Conservation (phyloP, 2,888 invertebrate species). For the Byasa hedistus region DNA sequence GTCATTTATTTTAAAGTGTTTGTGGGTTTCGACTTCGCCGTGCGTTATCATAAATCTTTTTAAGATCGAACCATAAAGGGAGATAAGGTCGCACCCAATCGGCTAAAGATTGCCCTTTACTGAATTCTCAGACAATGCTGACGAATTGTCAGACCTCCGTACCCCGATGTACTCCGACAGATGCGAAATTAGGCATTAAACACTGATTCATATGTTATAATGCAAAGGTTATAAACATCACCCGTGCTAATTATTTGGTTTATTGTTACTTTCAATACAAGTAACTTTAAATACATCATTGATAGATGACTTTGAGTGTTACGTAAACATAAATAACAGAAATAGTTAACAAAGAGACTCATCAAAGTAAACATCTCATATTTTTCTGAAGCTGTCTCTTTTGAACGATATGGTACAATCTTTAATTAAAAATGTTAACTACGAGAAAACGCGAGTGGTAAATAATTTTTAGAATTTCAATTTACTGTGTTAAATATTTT, state of each 20-base stretch:
- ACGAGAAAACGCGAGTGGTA: too few species aligned
- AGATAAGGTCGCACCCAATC: constrained; percentile 78
- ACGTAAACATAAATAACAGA: too few species aligned
- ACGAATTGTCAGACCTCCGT: constrained; percentile 64
- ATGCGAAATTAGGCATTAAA: constrained; percentile 22
- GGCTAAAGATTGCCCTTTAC: constrained; percentile 72
- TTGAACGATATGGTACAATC: too few species aligned
- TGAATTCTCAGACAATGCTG: constrained; percentile 65
- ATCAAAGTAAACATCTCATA: too few species aligned
- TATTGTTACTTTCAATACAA: too few species aligned
- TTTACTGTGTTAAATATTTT: too few species aligned
- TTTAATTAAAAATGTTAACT: too few species aligned
- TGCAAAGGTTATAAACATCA: not conserved
- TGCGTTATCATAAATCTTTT: constrained; percentile 80
- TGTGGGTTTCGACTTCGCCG: constrained; percentile 67
- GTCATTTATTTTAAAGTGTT: constrained; percentile 79
- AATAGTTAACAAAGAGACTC: too few species aligned
- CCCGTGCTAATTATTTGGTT: not conserved
- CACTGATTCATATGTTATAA: not conserved
- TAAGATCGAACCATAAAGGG: constrained; percentile 77
- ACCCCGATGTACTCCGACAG: constrained; percentile 45
- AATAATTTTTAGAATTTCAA: too few species aligned
- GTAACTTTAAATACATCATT: too few species aligned
- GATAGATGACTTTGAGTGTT: too few species aligned
- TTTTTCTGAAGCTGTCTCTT: too few species aligned